Evolutionary conservation across 2,797 vertebrate species (phyloP), one percentile per base, ranked within the genome.

Genomic region (Zalophus californianus): DNA sequence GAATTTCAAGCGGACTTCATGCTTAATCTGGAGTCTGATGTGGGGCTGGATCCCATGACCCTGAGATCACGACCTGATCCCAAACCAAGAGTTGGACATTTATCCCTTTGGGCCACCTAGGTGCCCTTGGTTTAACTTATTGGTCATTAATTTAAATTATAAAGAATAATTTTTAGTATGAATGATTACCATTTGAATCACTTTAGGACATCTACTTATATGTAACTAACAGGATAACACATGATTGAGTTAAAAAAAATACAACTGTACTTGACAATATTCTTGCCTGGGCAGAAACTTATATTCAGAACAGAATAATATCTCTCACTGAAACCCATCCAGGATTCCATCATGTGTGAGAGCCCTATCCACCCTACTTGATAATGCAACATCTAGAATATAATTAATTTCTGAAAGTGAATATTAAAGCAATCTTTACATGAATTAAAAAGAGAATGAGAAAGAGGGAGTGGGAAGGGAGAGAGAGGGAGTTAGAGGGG

Each of bases 231-330:
- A 68, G 85, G 25, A 29, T 29, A 83, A 38, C 2, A 41, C 10
- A 11, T 35, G 25, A 41, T 18, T 68, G 23, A 89, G 54, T 64
- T 72, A 12, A 54, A 60, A 79, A 60, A 82, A 70, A 68, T 68
- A 29, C 68, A 82, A 52, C 9, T 27, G 8, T 62, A 35, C 25
- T 78, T 21, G 64, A 80, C 32, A 52, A 35, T 50, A 91, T 84
- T 83, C 38, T 94, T 79, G 25, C 27, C 72, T 88, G n/a, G 38
- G 95, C 11, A 88, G 62, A 89, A 85, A 68, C 23, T 78, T 50
- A 70, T 23, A 64, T 32, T 29, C 9, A 80, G 38, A 85, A 38
- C 41, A 79, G 32, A 73, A n/a, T 78, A 48, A 58, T 52, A 38
- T 58, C 12, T 44, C 29, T 78, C 1, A 5, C 85, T 73, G 6